Evolutionary conservation across 2,797 vertebrate genomes (phyloP).

Genomic region (Acanthornis magna): DNA sequence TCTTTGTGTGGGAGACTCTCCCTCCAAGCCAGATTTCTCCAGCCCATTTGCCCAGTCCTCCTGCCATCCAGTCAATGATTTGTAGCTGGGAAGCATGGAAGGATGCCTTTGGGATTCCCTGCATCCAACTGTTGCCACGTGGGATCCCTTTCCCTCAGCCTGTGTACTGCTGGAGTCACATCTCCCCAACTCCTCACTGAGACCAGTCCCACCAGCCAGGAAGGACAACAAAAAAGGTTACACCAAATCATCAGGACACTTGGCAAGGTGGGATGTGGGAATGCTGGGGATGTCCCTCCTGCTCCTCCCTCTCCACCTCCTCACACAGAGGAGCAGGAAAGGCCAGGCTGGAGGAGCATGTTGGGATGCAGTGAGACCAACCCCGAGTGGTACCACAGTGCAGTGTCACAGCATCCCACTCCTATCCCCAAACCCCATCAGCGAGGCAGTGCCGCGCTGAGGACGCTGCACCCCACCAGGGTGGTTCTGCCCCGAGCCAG

Average conservation of each 20-base stretch:
- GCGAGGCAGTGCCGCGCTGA: fast-evolving
- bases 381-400: background rate
- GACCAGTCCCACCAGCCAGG: background rate
- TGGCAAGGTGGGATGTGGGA: background rate
- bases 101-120: background rate
- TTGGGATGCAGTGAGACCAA: background rate
- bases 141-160: background rate
- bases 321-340: background rate
- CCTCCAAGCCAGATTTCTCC: slow-evolving; percentile 15
- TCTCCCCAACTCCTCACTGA: background rate
- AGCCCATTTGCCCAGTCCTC: background rate
- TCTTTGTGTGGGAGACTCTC: slow-evolving; percentile 16
- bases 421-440: background rate
- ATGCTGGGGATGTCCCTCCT: background rate
- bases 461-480: background rate
- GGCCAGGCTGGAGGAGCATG: background rate
- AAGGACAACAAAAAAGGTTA: background rate
- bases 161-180: background rate
- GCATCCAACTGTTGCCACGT: background rate
- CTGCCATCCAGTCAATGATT: background rate
- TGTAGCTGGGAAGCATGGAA: background rate
- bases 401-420: background rate
- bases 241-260: background rate
- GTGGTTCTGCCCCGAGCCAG: background rate
- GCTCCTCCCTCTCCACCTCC: background rate